Evolutionary conservation across 2,113 vertebrate species (phyloP).

Genomic region (Pungitius pungitius): DNA sequence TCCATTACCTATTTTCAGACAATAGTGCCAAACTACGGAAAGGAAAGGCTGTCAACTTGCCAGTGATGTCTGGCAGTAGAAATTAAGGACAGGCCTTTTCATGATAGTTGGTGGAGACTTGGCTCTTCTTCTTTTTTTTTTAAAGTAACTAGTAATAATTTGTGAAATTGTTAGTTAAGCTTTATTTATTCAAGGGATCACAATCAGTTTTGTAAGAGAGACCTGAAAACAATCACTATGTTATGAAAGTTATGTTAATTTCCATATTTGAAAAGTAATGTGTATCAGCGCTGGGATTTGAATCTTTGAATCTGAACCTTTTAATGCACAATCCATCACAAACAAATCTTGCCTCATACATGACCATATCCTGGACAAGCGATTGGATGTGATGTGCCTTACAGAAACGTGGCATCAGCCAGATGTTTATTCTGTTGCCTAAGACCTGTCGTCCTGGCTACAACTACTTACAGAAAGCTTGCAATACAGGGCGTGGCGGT

Average conservation of each 20-base stretch:
- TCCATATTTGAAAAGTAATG: not conserved
- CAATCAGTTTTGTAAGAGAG: not conserved
- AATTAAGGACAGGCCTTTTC: not conserved
- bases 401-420: conserved; percentile 22
- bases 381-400: not conserved
- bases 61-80: not conserved
- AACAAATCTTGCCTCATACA: too few species aligned
- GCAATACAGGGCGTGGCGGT: not conserved
- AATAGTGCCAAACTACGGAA: not conserved
- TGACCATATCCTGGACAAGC: not conserved
- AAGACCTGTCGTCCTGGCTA: conserved; percentile 10
- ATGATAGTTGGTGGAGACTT: not conserved
- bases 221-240: not conserved
- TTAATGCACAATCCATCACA: too few species aligned
- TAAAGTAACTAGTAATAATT: too few species aligned
- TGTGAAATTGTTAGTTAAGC: not conserved
- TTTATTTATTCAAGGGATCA: not conserved
- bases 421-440: not conserved
- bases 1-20: not conserved
- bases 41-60: not conserved
- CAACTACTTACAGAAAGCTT: conserved; percentile 14
- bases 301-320: too few species aligned
- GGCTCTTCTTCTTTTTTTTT: not conserved
- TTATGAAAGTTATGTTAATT: not conserved
- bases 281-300: not conserved